These are phyloP conservation scores for Gymnorhina tibicen DNA, from an alignment of 2,113 vertebrate species.

Conservation along the genomic window DNA sequence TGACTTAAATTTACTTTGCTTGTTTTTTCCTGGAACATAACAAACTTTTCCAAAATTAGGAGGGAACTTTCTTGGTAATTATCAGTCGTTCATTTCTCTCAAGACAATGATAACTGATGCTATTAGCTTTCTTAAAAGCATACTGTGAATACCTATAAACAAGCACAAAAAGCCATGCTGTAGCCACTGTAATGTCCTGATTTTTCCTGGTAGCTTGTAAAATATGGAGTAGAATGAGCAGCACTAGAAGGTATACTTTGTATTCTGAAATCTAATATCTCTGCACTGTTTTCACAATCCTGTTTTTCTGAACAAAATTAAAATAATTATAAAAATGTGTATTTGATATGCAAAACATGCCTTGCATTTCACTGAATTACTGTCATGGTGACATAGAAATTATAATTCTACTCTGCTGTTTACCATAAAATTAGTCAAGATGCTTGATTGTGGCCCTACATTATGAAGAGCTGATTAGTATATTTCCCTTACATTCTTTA, in stretches of 20 bases:
- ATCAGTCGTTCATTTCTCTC: background rate
- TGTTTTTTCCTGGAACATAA: background rate
- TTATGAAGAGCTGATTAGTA: background rate
- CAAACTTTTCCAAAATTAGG: background rate
- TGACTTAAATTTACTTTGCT: background rate
- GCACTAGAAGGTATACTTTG: background rate
- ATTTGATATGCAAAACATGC: background rate
- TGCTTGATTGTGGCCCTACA: background rate
- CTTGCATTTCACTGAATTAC: background rate
- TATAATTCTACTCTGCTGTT: background rate
- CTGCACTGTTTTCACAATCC: background rate
- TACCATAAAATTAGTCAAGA: background rate
- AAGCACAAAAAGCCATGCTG: background rate
- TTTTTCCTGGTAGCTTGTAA: background rate
- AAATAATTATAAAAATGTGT: background rate
- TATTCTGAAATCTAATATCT: background rate
- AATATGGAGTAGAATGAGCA: background rate
- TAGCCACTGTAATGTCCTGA: background rate
- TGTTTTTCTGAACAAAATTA: background rate
- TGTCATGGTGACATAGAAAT: background rate
- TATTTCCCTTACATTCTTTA: background rate
- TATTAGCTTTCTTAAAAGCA: background rate
- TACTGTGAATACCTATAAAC: background rate
- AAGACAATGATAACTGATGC: background rate
- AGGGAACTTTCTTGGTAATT: background rate